A percentile compares a stretch with the other conserved stretches of the same genome.
phyloP scores from a whole-genome alignment of 2,113 vertebrate species.

The Xiphias gladius region DNA sequence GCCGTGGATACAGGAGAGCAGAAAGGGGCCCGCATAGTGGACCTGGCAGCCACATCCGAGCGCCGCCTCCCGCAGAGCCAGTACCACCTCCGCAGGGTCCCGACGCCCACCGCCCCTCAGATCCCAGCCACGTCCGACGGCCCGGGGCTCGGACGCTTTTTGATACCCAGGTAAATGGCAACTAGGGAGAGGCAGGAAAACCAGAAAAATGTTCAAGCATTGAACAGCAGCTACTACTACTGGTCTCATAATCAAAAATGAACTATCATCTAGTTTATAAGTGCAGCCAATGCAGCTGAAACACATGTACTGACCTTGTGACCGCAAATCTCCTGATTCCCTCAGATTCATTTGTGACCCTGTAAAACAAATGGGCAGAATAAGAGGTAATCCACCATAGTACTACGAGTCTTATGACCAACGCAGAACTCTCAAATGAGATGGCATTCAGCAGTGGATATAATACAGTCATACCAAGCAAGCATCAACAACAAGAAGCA shows the following conservation, averaged over 20 bases:
- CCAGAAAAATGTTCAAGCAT: not conserved
- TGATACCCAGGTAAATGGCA: slow-evolving; percentile 97
- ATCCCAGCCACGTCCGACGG: slow-evolving; percentile 88
- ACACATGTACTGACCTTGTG: slow-evolving; percentile 88
- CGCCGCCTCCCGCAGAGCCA: slow-evolving; percentile 89
- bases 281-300: not conserved
- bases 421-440: slow-evolving; percentile 29
- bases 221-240: too few relatives aligned
- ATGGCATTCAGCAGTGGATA: slow-evolving; percentile 41
- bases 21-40: slow-evolving; percentile 90
- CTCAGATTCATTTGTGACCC: slow-evolving; percentile 99
- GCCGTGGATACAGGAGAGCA: slow-evolving; percentile 91
- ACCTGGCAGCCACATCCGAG: slow-evolving; percentile 88
- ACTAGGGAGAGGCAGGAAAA: slow-evolving; percentile 75
- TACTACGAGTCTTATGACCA: slow-evolving; percentile 14
- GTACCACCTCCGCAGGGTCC: slow-evolving; percentile 89
- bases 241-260: not conserved
- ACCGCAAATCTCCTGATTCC: slow-evolving; percentile 97
- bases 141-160: slow-evolving; percentile 88
- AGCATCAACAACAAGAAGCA: slow-evolving; percentile 60
- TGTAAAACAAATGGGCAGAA: slow-evolving; percentile 71
- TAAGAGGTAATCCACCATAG: slow-evolving; percentile 31
- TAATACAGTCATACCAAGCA: slow-evolving; percentile 50
- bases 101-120: slow-evolving; percentile 83
- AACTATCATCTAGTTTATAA: not conserved